Evolutionary conservation across 2,113 vertebrate species (phyloP).

Genomic region (Callospermophilus lateralis): DNA sequence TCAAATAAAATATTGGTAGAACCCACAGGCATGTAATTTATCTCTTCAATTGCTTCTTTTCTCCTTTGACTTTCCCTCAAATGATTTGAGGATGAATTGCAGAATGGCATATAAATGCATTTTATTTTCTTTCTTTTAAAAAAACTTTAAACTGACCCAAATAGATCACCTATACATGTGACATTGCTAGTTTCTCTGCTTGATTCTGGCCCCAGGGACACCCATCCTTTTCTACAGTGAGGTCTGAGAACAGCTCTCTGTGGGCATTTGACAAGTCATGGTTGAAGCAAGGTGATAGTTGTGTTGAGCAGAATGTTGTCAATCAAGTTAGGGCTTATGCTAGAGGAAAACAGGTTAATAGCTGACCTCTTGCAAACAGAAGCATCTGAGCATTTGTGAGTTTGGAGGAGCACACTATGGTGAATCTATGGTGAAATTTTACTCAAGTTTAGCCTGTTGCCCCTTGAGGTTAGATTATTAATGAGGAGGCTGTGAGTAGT

Average conservation of each 20-base stretch:
- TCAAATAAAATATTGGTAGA: neutral
- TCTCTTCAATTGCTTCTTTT: neutral
- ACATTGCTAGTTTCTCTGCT: conserved; percentile 11
- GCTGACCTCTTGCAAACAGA: neutral
- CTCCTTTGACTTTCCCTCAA: neutral
- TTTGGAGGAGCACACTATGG: neutral
- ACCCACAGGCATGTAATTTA: neutral
- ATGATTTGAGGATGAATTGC: neutral
- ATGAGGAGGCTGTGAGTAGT: neutral
- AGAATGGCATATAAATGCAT: neutral
- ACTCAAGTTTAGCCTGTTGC: neutral
- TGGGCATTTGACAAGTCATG: neutral
- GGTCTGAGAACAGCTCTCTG: neutral
- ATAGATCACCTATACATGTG: neutral
- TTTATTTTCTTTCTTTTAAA: neutral
- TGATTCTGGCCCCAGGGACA: neutral
- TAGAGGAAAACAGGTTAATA: neutral
- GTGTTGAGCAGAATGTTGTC: neutral
- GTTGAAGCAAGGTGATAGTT: neutral
- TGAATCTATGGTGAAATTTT: neutral
- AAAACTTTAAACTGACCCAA: neutral
- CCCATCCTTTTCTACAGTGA: neutral
- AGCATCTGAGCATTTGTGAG: neutral
- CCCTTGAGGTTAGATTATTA: neutral
- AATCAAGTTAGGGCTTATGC: neutral